These are phyloP conservation scores for Campoplex capitator DNA, from an alignment of 2,888 invertebrate species.

Conservation along the genomic window DNA sequence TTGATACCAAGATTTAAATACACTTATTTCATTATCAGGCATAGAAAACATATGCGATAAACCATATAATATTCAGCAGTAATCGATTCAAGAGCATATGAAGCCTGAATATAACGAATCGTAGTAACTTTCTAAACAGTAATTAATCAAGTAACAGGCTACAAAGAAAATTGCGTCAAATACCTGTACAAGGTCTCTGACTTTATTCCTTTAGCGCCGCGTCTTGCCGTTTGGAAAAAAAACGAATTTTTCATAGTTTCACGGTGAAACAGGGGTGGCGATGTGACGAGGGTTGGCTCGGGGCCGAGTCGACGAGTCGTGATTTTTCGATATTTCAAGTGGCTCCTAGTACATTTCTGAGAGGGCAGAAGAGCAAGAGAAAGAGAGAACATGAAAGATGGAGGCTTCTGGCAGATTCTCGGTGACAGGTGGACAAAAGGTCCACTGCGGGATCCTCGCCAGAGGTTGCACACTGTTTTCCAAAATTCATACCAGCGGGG, in stretches of 20 bases:
- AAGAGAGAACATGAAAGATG: not conserved
- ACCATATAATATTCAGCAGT: not conserved
- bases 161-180: constrained; percentile 34
- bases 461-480: constrained; percentile 79
- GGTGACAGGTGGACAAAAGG: constrained; percentile 82
- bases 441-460: constrained; percentile 74
- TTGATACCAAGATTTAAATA: too few relatives aligned
- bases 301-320: constrained; percentile 48
- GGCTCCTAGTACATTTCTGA: constrained; percentile 17
- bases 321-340: constrained; percentile 74
- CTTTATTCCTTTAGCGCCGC: constrained; percentile 38
- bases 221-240: constrained; percentile 32
- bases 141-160: constrained; percentile 55
- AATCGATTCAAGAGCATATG: not conserved
- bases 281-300: constrained; percentile 50
- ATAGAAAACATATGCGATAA: not conserved
- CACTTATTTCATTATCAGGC: too few relatives aligned
- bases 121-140: constrained; percentile 7
- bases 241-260: constrained; percentile 65
- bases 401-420: constrained; percentile 68
- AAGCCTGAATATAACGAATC: not conserved
- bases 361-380: not conserved
- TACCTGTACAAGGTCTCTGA: constrained; percentile 64
- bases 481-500: constrained; percentile 80
- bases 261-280: constrained; percentile 43